phyloP scores from a whole-genome alignment of 1,140 invertebrate species.

The Caerostris darwini region DNA sequence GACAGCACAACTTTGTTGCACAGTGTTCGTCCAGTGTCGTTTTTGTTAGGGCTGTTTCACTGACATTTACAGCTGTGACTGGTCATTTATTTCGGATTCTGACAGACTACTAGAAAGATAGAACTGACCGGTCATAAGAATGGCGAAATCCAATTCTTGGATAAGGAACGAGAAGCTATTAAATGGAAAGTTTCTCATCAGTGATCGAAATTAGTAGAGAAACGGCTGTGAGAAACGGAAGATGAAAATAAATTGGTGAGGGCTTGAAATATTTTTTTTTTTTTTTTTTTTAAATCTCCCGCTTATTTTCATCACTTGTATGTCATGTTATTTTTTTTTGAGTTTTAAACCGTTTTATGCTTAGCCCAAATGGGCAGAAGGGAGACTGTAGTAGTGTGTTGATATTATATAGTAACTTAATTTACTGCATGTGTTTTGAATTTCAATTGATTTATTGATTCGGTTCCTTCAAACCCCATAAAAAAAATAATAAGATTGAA shows the following conservation, averaged over 20 bases:
- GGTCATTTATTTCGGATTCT: neutral
- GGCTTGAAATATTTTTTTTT: neutral
- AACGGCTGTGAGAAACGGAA: neutral
- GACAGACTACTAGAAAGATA: no score
- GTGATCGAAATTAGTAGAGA: slow-evolving; percentile 6
- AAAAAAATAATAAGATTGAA: neutral
- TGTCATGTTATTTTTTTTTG: neutral
- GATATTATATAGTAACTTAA: neutral
- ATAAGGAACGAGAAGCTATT: slow-evolving; percentile 9
- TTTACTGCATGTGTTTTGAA: slow-evolving; percentile 1
- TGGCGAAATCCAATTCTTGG: slow-evolving; percentile 23
- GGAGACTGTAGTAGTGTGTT: neutral
- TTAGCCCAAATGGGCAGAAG: neutral
- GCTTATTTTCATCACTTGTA: no score
- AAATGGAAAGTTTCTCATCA: neutral
- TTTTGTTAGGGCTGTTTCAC: neutral
- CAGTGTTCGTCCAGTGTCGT: neutral
- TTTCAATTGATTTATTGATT: slow-evolving; percentile 1
- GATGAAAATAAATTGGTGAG: slow-evolving; percentile 52
- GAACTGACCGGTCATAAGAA: neutral
- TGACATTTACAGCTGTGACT: neutral
- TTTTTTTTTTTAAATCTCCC: neutral
- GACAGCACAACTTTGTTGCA: neutral
- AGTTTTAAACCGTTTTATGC: neutral
- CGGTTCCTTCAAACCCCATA: neutral